Evolutionary conservation across 1,140 invertebrate species (phyloP).

Genomic region (Macrobrachium rosenbergii): DNA sequence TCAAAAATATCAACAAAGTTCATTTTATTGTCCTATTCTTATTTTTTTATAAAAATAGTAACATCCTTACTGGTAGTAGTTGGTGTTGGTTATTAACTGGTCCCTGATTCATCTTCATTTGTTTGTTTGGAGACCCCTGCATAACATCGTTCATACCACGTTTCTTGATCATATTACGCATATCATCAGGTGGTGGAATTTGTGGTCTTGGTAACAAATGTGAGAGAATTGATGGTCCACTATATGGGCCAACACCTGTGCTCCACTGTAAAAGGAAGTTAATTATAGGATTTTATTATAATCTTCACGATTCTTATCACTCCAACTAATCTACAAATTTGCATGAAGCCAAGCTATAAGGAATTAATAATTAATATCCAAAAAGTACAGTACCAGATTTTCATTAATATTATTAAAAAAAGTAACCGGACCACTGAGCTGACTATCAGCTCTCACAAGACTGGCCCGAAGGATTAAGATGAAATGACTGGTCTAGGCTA

Average conservation of each 20-base stretch:
- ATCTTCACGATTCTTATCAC: not conserved
- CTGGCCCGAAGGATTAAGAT: too few species aligned
- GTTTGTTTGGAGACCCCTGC: conserved; percentile 23
- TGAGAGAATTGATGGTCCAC: conserved; percentile 29
- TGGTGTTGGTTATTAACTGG: conserved; percentile 28
- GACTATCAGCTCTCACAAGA: too few species aligned
- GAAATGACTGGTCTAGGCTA: too few species aligned
- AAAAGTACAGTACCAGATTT: too few species aligned
- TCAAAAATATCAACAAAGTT: too few species aligned
- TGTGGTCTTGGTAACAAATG: conserved; percentile 23
- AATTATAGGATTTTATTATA: not conserved
- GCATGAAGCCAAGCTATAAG: too few species aligned
- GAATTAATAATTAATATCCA: too few species aligned
- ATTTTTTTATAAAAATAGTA: too few species aligned
- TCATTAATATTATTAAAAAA: too few species aligned
- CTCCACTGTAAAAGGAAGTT: conserved; percentile 30
- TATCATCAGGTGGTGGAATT: conserved; percentile 21
- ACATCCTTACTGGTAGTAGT: conserved; percentile 19
- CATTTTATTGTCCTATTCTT: too few species aligned
- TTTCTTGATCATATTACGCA: conserved; percentile 30
- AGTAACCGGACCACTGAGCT: too few species aligned
- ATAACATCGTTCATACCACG: not conserved
- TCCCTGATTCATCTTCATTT: conserved; percentile 32
- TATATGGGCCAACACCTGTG: conserved; percentile 25
- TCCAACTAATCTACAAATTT: not conserved